A percentile compares a stretch with the other conserved stretches of the same genome.
Conservation (phyloP, 2,888 invertebrate genomes). For the Apomyelois bistriatella region DNA sequence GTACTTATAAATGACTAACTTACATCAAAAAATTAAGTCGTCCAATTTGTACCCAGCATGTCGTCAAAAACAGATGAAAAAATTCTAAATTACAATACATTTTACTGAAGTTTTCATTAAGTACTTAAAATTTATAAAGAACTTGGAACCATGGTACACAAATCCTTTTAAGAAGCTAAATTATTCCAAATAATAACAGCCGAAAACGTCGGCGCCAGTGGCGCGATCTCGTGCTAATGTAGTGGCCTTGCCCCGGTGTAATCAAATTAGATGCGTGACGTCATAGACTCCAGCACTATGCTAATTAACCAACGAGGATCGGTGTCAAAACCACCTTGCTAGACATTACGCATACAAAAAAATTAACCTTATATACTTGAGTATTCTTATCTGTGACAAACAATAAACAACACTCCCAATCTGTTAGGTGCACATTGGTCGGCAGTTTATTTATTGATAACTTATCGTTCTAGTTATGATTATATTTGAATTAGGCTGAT, state of each 20-base stretch:
- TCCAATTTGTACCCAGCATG: too few relatives aligned
- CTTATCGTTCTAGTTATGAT: not conserved
- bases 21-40: too few relatives aligned
- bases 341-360: conserved; percentile 18
- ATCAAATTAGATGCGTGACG: conserved; percentile 71
- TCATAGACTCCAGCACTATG: conserved; percentile 52
- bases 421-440: not conserved
- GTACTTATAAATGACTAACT: too few relatives aligned
- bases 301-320: conserved; percentile 54
- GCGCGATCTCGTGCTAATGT: conserved; percentile 41
- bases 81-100: too few relatives aligned
- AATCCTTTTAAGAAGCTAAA: not conserved
- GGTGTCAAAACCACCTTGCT: conserved; percentile 26
- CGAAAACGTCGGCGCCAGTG: conserved; percentile 20
- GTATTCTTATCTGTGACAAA: not conserved
- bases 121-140: too few relatives aligned
- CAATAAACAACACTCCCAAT: not conserved
- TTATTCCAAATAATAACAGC: not conserved
- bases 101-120: too few relatives aligned
- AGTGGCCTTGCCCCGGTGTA: conserved; percentile 59
- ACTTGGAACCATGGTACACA: too few relatives aligned
- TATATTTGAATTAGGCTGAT: too few relatives aligned
- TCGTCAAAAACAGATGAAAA: too few relatives aligned
- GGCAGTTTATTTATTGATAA: not conserved
- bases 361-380: not conserved